Conservation (phyloP, 2,113 vertebrate species). For the Holacanthus passer region DNA sequence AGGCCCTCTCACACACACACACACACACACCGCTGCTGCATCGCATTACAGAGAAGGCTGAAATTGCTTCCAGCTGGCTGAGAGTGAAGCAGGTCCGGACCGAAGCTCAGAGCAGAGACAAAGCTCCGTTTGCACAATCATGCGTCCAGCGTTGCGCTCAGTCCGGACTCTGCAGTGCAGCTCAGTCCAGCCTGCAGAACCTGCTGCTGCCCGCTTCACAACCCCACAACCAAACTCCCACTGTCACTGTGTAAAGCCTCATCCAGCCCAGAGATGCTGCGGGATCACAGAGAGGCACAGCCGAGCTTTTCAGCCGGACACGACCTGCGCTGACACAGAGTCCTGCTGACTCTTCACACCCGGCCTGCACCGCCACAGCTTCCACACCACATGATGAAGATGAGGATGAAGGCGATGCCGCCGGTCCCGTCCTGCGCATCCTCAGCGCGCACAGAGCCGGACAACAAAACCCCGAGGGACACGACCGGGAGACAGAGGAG, state of each 20-base stretch:
- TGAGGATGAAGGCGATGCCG: neutral
- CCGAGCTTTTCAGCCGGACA: neutral
- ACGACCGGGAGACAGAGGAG: neutral
- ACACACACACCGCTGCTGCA: conserved; percentile 32
- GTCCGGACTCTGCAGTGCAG: conserved; percentile 44
- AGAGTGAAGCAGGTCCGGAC: neutral
- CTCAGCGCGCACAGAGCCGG: conserved; percentile 36
- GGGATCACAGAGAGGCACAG: neutral
- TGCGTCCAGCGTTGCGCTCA: conserved; percentile 33
- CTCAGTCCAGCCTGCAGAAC: neutral
- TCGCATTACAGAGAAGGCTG: conserved; percentile 34
- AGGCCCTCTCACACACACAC: conserved; percentile 1
- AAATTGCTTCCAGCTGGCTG: conserved; percentile 64
- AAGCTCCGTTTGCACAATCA: conserved; percentile 26
- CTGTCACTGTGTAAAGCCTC: neutral
- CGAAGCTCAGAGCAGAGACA: conserved; percentile 23
- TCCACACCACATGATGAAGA: neutral
- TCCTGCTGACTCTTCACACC: neutral
- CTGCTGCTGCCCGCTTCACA: neutral
- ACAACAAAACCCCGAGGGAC: conserved; percentile 20
- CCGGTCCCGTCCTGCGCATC: conserved; percentile 51
- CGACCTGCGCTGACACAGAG: neutral
- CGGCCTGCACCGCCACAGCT: neutral
- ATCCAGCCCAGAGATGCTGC: neutral
- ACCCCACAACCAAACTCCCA: neutral